Evolutionary conservation across 2,113 vertebrate genomes (phyloP).

Genomic region (Oryzias curvinotus): DNA sequence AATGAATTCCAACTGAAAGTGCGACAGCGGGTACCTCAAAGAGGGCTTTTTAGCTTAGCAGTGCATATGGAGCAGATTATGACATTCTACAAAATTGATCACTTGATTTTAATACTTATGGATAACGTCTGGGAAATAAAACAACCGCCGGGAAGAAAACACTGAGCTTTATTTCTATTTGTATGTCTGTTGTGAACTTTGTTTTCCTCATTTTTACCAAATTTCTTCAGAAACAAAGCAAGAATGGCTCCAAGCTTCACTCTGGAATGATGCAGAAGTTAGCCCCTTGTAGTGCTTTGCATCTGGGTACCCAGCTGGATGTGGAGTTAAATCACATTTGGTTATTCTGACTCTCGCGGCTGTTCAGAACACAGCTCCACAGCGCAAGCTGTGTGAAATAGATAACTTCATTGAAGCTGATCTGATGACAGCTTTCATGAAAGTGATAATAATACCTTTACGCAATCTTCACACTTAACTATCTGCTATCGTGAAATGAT

Average conservation of each 20-base stretch:
- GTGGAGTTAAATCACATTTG: slow-evolving; percentile 41
- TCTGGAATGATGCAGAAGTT: slow-evolving; percentile 37
- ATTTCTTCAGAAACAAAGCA: slow-evolving; percentile 1
- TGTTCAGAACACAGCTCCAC: slow-evolving; percentile 2
- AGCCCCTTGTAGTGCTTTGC: slow-evolving; percentile 13
- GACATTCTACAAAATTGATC: slow-evolving; percentile 44
- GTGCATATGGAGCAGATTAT: slow-evolving; percentile 62
- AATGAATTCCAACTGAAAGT: slow-evolving; percentile 74
- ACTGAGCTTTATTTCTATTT: background rate
- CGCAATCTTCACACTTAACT: background rate
- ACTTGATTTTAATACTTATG: slow-evolving; percentile 34
- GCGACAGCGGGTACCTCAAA: slow-evolving; percentile 51
- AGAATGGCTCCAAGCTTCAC: background rate
- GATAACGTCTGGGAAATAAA: slow-evolving; percentile 23
- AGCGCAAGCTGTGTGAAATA: slow-evolving; percentile 2
- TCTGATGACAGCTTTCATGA: background rate
- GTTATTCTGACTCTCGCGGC: slow-evolving; percentile 27
- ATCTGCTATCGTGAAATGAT: background rate
- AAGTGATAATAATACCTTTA: background rate
- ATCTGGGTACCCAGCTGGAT: slow-evolving; percentile 56
- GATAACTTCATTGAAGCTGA: background rate
- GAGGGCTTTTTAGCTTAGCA: slow-evolving; percentile 33
- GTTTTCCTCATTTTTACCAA: background rate
- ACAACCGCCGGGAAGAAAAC: background rate
- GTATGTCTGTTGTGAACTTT: background rate